Evolutionary conservation across 2,113 vertebrate genomes (phyloP).

Genomic region (Sphaerodactylus townsendi): DNA sequence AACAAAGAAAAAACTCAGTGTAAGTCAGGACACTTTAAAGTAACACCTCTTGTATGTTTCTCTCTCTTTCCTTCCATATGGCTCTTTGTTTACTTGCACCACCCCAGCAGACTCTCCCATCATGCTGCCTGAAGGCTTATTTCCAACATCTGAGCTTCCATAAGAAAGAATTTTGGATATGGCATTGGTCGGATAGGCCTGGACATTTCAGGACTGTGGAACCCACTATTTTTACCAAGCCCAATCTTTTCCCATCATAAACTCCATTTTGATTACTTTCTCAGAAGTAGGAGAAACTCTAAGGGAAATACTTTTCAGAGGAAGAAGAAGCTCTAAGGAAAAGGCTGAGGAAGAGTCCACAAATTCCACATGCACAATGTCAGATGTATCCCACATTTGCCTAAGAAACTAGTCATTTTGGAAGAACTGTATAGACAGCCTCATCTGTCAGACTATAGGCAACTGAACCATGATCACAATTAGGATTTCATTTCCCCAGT

Average conservation of each 20-base stretch:
- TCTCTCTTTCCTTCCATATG: constrained; percentile 49
- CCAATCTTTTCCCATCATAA: background rate
- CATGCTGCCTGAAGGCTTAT: background rate
- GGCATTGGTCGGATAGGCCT: background rate
- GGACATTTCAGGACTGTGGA: background rate
- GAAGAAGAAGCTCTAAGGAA: background rate
- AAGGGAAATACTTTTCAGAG: background rate
- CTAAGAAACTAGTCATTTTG: background rate
- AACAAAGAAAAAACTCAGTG: constrained; percentile 41
- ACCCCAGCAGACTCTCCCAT: constrained; percentile 54
- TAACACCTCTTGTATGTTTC: constrained; percentile 29
- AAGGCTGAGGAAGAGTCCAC: background rate
- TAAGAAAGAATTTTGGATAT: background rate
- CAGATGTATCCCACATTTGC: background rate
- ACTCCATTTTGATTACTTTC: background rate
- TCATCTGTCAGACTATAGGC: background rate
- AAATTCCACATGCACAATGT: too few relatives aligned
- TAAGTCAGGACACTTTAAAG: constrained; percentile 51
- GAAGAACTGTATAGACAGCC: background rate
- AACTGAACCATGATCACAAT: background rate
- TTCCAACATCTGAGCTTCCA: background rate
- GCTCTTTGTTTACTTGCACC: constrained; percentile 54
- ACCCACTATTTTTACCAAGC: background rate
- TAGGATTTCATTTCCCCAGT: too few relatives aligned
- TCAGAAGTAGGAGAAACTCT: background rate